These are phyloP conservation scores for Leptestheria dahalacensis DNA, from an alignment of 1,140 invertebrate species.

Conservation along the genomic window DNA sequence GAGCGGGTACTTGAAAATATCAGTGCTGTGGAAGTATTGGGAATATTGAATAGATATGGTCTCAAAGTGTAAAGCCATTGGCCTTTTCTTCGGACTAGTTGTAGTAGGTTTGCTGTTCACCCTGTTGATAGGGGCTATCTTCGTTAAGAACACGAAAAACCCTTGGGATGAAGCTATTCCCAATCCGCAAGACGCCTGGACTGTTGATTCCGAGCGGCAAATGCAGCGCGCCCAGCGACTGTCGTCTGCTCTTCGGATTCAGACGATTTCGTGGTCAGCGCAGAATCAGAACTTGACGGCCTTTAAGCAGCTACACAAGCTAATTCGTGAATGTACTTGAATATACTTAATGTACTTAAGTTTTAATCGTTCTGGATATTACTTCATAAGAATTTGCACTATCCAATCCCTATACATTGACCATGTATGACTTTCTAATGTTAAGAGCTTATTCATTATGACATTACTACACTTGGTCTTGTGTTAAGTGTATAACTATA, in stretches of 20 bases:
- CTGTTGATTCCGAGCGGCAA: background rate
- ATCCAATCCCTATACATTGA: too few species aligned
- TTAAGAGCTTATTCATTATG: background rate
- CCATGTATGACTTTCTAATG: too few species aligned
- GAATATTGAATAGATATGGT: background rate
- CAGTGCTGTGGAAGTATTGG: too few species aligned
- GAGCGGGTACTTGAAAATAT: too few species aligned
- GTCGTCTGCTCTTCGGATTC: conserved; percentile 19
- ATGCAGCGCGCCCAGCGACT: conserved; percentile 16
- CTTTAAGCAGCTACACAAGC: conserved; percentile 17
- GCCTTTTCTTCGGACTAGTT: background rate
- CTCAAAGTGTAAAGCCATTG: background rate
- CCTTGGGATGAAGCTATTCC: background rate
- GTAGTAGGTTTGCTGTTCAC: background rate
- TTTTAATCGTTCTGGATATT: background rate
- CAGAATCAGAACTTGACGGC: conserved; percentile 18
- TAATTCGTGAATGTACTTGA: conserved; percentile 21
- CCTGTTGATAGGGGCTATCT: background rate
- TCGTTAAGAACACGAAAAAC: background rate
- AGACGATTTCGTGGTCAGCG: conserved; percentile 19
- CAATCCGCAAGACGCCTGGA: background rate
- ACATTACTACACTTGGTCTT: too few species aligned
- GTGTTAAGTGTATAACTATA: too few species aligned
- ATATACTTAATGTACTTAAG: too few species aligned
- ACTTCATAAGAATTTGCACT: too few species aligned